phyloP scores from a whole-genome alignment of 2,113 vertebrate genomes.

The Nasalis larvatus region DNA sequence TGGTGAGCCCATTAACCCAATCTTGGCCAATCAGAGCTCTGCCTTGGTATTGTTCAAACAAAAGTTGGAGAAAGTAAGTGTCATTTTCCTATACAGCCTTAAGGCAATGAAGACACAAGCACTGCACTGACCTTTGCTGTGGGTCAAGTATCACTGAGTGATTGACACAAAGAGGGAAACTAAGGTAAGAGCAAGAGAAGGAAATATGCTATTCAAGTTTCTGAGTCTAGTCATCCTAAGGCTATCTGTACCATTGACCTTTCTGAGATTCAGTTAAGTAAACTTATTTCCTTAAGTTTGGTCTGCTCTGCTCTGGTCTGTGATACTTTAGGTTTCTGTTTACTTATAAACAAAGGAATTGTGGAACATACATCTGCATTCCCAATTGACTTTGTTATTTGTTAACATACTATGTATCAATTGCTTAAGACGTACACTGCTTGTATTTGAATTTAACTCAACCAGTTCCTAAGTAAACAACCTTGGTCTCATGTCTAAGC shows the following conservation, averaged over 20 bases:
- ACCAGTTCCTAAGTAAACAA: neutral
- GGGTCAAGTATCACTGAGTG: neutral
- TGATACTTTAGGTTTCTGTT: neutral
- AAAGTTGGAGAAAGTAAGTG: neutral
- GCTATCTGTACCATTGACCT: neutral
- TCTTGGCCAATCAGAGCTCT: neutral
- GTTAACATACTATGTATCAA: neutral
- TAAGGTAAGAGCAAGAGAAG: neutral
- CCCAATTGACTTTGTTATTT: neutral
- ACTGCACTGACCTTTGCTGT: neutral
- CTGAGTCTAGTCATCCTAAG: neutral
- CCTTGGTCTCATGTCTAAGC: neutral
- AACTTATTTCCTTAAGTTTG: too few relatives aligned
- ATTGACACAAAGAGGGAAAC: neutral
- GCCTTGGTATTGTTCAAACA: neutral
- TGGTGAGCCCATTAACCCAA: neutral
- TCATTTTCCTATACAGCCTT: neutral
- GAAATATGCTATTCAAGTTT: neutral
- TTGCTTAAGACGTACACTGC: neutral
- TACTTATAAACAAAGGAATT: neutral
- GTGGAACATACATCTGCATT: neutral
- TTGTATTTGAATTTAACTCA: neutral
- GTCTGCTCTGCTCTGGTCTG: neutral
- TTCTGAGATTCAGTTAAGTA: neutral
- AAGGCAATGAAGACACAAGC: neutral